Conservation (phyloP, 2,113 vertebrate species). For the Elachura formosa region DNA sequence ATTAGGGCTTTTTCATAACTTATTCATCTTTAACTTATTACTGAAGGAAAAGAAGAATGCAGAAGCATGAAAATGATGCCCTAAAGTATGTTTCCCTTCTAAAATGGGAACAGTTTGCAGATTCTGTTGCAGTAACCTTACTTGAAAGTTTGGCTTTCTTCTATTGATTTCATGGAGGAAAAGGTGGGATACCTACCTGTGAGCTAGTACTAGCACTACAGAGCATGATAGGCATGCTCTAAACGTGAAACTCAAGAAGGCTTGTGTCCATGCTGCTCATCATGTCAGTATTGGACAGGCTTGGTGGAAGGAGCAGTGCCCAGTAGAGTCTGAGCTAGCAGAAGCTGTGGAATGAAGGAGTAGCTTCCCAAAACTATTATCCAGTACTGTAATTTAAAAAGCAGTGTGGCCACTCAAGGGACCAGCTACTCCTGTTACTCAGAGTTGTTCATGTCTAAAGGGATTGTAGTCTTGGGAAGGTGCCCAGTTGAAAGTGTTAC, state of each 20-base stretch:
- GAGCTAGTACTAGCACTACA: background rate
- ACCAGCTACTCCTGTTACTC: background rate
- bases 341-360: background rate
- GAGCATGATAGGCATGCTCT: background rate
- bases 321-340: background rate
- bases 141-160: background rate
- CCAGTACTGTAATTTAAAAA: background rate
- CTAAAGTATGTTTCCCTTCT: background rate
- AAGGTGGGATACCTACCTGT: background rate
- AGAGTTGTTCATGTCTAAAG: background rate
- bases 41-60: too few species aligned
- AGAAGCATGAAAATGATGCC: background rate
- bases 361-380: background rate
- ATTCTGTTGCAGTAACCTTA: background rate
- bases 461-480: background rate
- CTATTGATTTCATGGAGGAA: background rate
- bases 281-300: accelerated
- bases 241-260: background rate
- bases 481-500: background rate
- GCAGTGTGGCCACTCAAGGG: accelerated
- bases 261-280: background rate
- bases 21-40: background rate
- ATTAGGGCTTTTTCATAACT: background rate
- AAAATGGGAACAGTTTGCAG: background rate
- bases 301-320: background rate